Conservation (phyloP, 1,140 invertebrate species). For the Delia radicum region DNA sequence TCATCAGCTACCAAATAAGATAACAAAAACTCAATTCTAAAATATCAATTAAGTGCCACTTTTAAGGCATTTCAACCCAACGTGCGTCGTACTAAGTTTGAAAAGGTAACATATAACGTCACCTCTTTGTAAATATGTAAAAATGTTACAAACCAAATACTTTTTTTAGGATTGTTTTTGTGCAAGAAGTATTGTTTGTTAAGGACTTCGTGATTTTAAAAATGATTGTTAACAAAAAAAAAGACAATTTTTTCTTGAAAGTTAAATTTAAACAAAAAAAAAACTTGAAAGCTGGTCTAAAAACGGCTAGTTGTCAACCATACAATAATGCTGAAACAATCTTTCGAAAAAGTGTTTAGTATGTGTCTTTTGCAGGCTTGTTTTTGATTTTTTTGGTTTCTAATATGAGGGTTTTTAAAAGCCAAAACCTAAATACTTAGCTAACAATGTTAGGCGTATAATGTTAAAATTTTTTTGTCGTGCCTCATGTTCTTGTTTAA, state of each 20-base stretch:
- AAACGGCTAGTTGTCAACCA: constrained; percentile 5
- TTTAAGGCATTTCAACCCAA: no score
- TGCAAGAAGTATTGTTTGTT: constrained; percentile 5
- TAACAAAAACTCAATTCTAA: no score
- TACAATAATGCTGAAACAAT: not conserved
- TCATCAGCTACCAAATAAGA: no score
- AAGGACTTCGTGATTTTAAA: constrained; percentile 18
- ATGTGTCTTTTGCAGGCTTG: not conserved
- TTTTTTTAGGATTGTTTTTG: not conserved
- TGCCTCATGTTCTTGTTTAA: not conserved
- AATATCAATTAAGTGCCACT: no score
- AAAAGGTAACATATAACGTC: no score
- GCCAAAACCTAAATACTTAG: not conserved
- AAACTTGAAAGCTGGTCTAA: not conserved
- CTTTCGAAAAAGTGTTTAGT: not conserved
- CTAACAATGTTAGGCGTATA: no score
- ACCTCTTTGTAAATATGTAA: no score
- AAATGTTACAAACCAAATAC: no score
- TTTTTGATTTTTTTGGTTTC: not conserved
- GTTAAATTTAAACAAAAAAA: not conserved
- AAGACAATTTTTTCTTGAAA: not conserved
- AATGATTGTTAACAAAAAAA: constrained; percentile 9
- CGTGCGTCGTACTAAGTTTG: no score
- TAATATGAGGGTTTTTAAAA: not conserved
- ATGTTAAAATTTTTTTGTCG: constrained; percentile 1